These are phyloP conservation scores for Odocoileus hemionus DNA, from an alignment of 2,113 vertebrate species.

Conservation along the genomic window DNA sequence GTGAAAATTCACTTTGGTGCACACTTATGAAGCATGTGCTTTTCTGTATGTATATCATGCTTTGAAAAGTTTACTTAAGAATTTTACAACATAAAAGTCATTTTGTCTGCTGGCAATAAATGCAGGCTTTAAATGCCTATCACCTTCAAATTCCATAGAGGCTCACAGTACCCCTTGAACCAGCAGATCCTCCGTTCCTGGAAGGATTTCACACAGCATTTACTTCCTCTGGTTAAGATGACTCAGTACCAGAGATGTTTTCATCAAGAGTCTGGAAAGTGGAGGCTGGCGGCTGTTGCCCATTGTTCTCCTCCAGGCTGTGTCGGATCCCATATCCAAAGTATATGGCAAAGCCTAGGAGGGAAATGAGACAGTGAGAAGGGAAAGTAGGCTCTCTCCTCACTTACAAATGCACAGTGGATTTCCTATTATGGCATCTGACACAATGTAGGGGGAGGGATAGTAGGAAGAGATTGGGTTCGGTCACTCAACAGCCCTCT, in stretches of 20 bases:
- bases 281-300: neutral
- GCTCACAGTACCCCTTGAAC: neutral
- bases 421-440: neutral
- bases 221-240: neutral
- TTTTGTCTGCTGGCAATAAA: neutral
- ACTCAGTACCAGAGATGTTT: neutral
- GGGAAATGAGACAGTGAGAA: neutral
- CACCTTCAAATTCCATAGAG: neutral
- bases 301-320: slow-evolving; percentile 79
- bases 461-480: neutral
- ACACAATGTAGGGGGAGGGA: neutral
- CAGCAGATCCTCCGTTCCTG: neutral
- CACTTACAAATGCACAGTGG: neutral
- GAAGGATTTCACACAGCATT: neutral
- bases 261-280: neutral
- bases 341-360: slow-evolving; percentile 89
- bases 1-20: neutral
- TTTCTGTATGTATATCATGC: neutral
- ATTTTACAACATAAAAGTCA: neutral
- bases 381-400: neutral
- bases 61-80: neutral
- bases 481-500: neutral
- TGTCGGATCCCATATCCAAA: slow-evolving; percentile 89
- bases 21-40: neutral
- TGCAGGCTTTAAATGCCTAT: neutral